A percentile compares a stretch with the other conserved stretches of the same genome.
These are phyloP conservation scores for Ophraella communa DNA, from an alignment of 2,888 invertebrate genomes.

Conservation along the genomic window DNA sequence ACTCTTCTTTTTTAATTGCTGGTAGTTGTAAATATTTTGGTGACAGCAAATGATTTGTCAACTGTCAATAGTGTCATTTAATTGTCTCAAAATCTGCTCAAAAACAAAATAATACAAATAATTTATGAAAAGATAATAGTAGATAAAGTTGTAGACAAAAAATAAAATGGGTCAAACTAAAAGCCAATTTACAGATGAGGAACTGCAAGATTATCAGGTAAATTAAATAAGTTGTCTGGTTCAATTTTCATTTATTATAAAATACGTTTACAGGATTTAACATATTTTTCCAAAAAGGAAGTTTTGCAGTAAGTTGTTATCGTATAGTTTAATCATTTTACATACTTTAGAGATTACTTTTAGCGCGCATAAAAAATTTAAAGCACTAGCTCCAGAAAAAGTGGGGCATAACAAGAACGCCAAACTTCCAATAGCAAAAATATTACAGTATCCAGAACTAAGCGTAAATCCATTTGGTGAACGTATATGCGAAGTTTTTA, in stretches of 20 bases:
- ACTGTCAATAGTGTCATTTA: too few relatives aligned
- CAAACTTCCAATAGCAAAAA: constrained; percentile 82
- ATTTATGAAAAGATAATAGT: neutral
- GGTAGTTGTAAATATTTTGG: too few relatives aligned
- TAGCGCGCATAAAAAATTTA: constrained; percentile 90
- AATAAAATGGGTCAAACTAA: constrained; percentile 77
- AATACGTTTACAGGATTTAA: constrained; percentile 82
- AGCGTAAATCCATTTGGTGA: constrained; percentile 91
- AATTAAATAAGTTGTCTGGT: constrained; percentile 14
- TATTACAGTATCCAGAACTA: constrained; percentile 86
- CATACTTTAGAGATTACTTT: constrained; percentile 43
- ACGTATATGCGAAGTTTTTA: constrained; percentile 90
- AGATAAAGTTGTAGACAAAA: neutral
- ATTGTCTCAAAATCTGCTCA: too few relatives aligned
- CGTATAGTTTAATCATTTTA: neutral
- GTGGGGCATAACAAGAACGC: constrained; percentile 89
- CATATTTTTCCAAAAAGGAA: constrained; percentile 93
- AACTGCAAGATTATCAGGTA: constrained; percentile 90
- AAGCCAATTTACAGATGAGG: constrained; percentile 86
- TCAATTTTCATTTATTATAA: constrained; percentile 19
- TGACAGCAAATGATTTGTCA: too few relatives aligned
- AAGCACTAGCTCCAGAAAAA: constrained; percentile 86
- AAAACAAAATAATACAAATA: too few relatives aligned
- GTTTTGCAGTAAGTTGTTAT: constrained; percentile 77
- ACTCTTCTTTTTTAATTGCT: too few relatives aligned